Percentiles rank a stretch among this genome's conserved stretches.
phyloP scores from a whole-genome alignment of 2,888 invertebrate genomes.

The Leptopilina drosophilae region DNA sequence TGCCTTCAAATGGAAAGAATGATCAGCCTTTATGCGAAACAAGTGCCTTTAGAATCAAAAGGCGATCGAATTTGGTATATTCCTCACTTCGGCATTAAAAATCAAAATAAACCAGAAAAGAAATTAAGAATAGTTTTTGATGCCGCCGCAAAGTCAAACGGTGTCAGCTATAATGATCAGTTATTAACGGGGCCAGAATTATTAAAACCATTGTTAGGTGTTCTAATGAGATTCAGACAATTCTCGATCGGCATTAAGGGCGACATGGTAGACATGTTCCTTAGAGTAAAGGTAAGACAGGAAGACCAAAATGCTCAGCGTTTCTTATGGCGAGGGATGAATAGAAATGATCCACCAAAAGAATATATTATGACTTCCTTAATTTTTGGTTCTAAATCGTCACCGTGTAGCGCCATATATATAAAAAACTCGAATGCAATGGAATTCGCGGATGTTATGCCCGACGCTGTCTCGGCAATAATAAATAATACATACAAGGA shows the following conservation, averaged over 20 bases:
- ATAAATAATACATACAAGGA: slow-evolving; percentile 32
- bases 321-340: no score
- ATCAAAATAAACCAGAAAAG: slow-evolving; percentile 57
- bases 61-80: slow-evolving; percentile 48
- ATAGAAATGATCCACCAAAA: background rate
- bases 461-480: background rate
- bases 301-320: slow-evolving; percentile 15
- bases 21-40: slow-evolving; percentile 54
- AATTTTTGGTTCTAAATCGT: slow-evolving; percentile 22
- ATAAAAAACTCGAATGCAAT: slow-evolving; percentile 38
- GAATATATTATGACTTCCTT: background rate
- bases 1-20: slow-evolving; percentile 55
- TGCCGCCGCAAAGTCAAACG: slow-evolving; percentile 61
- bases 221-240: slow-evolving; percentile 38
- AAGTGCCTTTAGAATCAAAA: slow-evolving; percentile 31
- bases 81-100: slow-evolving; percentile 55
- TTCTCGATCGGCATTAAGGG: background rate
- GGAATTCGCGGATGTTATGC: background rate
- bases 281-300: background rate
- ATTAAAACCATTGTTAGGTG: background rate
- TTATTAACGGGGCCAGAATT: slow-evolving; percentile 54
- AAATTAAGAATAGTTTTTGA: slow-evolving; percentile 61
- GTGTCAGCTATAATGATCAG: slow-evolving; percentile 56
- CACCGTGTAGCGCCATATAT: slow-evolving; percentile 26
- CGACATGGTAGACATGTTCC: slow-evolving; percentile 39